These are phyloP conservation scores for Melanchra persicariae DNA, from an alignment of 2,888 invertebrate genomes.

Conservation along the genomic window DNA sequence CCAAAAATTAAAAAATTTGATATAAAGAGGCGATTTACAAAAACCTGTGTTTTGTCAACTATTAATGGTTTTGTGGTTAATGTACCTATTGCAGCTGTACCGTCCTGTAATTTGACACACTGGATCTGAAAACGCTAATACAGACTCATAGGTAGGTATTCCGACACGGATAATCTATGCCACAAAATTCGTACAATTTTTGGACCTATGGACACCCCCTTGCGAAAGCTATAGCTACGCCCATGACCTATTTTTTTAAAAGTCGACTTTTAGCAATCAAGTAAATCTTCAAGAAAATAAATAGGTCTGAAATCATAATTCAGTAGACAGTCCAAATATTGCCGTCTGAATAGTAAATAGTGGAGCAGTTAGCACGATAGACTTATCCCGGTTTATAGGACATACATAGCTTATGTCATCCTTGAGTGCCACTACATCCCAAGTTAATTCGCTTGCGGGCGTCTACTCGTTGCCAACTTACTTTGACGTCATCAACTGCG, in stretches of 20 bases:
- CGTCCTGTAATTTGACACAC: too few relatives aligned
- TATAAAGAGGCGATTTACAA: too few relatives aligned
- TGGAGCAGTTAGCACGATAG: constrained; percentile 45
- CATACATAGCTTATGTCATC: constrained; percentile 64
- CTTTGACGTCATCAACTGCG: constrained; percentile 79
- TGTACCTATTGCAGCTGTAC: too few relatives aligned
- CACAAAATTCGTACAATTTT: too few relatives aligned
- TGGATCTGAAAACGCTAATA: too few relatives aligned
- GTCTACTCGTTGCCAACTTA: constrained; percentile 74
- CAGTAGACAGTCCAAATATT: constrained; percentile 23
- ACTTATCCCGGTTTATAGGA: constrained; percentile 50
- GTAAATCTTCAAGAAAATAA: constrained; percentile 6
- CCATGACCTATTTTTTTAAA: neutral
- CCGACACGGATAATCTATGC: too few relatives aligned
- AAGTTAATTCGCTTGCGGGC: constrained; percentile 75
- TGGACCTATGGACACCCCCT: too few relatives aligned
- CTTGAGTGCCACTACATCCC: constrained; percentile 62
- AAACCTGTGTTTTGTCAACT: too few relatives aligned
- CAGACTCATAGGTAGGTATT: too few relatives aligned
- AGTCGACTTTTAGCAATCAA: constrained; percentile 4
- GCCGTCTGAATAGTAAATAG: constrained; percentile 40
- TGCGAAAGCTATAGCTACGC: too few relatives aligned
- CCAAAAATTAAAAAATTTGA: too few relatives aligned
- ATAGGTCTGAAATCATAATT: constrained; percentile 19
- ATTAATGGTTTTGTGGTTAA: too few relatives aligned